Conservation (phyloP, 1,140 invertebrate species). For the Diabrotica undecimpunctata region DNA sequence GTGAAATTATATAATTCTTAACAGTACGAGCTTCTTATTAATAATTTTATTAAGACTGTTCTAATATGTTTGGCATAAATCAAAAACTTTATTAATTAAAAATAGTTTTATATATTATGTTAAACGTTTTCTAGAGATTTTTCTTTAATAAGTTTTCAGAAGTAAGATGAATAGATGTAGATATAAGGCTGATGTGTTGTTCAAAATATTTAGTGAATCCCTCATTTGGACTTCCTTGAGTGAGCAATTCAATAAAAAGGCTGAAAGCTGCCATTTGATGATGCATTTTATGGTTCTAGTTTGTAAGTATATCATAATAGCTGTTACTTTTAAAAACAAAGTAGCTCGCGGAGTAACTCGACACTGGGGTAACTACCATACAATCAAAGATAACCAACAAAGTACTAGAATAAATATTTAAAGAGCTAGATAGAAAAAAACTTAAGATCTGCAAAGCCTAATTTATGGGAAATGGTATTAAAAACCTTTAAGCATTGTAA, state of each 20-base stretch:
- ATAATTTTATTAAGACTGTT: not conserved
- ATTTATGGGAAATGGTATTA: too few species aligned
- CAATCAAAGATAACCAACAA: too few species aligned
- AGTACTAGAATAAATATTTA: too few species aligned
- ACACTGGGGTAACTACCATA: not conserved
- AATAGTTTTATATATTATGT: too few species aligned
- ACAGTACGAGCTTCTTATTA: not conserved
- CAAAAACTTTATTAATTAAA: not conserved
- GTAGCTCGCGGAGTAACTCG: too few species aligned
- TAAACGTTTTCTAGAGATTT: too few species aligned
- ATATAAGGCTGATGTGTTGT: not conserved
- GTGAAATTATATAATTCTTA: too few species aligned
- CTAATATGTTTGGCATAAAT: not conserved
- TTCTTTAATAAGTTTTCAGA: not conserved
- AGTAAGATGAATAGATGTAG: not conserved
- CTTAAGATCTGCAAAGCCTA: too few species aligned
- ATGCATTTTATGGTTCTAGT: not conserved
- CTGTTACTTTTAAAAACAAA: not conserved
- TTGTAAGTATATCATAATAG: constrained; percentile 2
- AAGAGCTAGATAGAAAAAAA: too few species aligned
- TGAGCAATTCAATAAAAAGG: constrained; percentile 14
- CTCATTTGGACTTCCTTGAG: constrained; percentile 18
- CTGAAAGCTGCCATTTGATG: constrained; percentile 25
- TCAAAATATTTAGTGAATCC: not conserved
- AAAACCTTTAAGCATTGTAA: too few species aligned